These are phyloP conservation scores for Orthosia gracilis DNA, from an alignment of 2,888 invertebrate genomes.

Conservation along the genomic window DNA sequence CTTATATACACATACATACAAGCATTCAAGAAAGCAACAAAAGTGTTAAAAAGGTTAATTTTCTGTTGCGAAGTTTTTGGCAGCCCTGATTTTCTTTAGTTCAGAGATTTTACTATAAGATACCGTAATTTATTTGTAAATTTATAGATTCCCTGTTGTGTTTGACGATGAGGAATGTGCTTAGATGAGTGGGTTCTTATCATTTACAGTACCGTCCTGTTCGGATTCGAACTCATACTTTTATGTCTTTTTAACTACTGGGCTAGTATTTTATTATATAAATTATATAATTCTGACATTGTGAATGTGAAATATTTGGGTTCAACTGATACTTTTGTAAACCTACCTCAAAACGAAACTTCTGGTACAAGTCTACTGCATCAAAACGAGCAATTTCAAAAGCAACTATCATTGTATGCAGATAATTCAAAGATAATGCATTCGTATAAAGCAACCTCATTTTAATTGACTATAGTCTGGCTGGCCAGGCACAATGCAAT, in stretches of 20 bases:
- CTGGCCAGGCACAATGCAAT: slow-evolving; percentile 51
- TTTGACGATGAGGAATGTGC: background rate
- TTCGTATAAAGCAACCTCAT: slow-evolving; percentile 29
- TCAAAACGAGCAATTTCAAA: slow-evolving; percentile 18
- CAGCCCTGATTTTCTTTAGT: background rate
- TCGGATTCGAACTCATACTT: background rate
- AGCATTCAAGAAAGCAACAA: background rate
- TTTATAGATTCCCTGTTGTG: background rate
- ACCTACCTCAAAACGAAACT: background rate
- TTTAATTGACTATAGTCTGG: slow-evolving; percentile 52
- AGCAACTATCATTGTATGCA: slow-evolving; percentile 40
- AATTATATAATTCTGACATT: background rate
- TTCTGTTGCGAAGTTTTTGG: background rate
- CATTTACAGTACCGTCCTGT: background rate
- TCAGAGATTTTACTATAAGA: background rate
- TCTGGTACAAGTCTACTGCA: slow-evolving; percentile 2
- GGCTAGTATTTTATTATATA: background rate
- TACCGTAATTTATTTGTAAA: background rate
- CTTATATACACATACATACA: slow-evolving; percentile 4
- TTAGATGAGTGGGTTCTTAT: background rate
- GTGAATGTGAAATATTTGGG: background rate
- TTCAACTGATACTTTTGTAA: background rate
- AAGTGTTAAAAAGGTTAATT: background rate
- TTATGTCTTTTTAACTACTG: background rate
- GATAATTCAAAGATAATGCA: slow-evolving; percentile 41